Conservation (phyloP, 1,140 invertebrate genomes). For the Eriosoma lanigerum region DNA sequence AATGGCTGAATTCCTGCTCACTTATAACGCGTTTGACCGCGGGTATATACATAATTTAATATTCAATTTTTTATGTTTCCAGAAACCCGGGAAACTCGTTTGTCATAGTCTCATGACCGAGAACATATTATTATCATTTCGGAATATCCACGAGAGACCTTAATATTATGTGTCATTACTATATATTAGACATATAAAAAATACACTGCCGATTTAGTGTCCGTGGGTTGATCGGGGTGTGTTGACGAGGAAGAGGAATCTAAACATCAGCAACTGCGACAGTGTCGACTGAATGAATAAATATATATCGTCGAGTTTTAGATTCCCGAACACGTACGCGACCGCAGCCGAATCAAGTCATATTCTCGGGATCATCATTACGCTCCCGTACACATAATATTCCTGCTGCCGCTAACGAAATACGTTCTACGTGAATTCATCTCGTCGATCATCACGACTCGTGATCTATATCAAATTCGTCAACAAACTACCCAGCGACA, state of each 20-base stretch:
- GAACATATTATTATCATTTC: not conserved
- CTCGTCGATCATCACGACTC: no score
- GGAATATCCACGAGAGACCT: not conserved
- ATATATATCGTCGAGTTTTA: slow-evolving; percentile 13
- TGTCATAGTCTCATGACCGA: not conserved
- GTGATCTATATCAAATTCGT: no score
- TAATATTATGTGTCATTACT: not conserved
- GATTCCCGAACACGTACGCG: slow-evolving; percentile 10
- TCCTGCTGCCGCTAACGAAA: not conserved
- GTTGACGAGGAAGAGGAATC: not conserved
- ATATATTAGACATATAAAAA: not conserved
- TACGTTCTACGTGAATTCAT: no score
- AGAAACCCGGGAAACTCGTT: not conserved
- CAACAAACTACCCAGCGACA: no score
- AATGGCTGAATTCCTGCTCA: no score
- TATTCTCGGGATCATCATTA: slow-evolving; percentile 11
- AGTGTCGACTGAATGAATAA: slow-evolving; percentile 24
- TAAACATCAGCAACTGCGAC: not conserved
- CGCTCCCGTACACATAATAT: not conserved
- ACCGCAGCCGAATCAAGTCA: not conserved
- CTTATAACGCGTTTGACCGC: no score
- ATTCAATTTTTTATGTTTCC: no score
- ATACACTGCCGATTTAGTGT: not conserved
- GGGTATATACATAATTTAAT: no score
- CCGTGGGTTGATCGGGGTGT: not conserved